phyloP scores from a whole-genome alignment of 2,113 vertebrate species.

The Pygoscelis adeliae region DNA sequence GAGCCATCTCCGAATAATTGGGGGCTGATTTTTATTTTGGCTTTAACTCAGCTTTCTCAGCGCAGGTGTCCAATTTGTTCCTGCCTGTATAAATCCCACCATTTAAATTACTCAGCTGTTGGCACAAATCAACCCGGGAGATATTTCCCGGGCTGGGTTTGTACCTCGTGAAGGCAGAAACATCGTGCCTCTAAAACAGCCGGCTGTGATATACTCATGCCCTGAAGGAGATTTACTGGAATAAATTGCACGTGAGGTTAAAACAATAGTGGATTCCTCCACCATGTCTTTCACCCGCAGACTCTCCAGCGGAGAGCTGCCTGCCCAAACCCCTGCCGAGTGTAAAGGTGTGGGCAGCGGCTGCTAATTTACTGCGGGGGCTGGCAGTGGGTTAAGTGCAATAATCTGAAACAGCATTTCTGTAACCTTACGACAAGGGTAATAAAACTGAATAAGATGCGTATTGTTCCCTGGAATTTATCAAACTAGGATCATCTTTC shows the following conservation, averaged over 20 bases:
- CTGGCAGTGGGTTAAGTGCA: constrained; percentile 3
- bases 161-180: not conserved
- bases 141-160: not conserved
- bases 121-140: not conserved
- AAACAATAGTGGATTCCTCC: not conserved
- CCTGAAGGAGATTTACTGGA: not conserved
- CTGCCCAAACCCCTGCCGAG: not conserved
- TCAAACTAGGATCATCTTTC: not conserved
- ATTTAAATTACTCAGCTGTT: constrained; percentile 49
- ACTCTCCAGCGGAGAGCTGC: rapidly evolving
- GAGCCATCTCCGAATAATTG: not conserved
- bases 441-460: not conserved
- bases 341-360: not conserved
- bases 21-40: constrained; percentile 60
- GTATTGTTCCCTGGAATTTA: not conserved
- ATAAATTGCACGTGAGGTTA: not conserved
- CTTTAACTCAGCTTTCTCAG: constrained; percentile 14
- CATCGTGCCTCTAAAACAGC: not conserved
- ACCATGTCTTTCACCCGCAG: not conserved
- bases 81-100: constrained; percentile 41
- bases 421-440: constrained; percentile 15
- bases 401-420: not conserved
- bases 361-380: not conserved
- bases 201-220: not conserved
- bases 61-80: constrained; percentile 36